Evolutionary conservation across 1,140 invertebrate species (phyloP), one percentile per base, ranked within the genome.

Genomic region (Hyles euphorbiae): DNA sequence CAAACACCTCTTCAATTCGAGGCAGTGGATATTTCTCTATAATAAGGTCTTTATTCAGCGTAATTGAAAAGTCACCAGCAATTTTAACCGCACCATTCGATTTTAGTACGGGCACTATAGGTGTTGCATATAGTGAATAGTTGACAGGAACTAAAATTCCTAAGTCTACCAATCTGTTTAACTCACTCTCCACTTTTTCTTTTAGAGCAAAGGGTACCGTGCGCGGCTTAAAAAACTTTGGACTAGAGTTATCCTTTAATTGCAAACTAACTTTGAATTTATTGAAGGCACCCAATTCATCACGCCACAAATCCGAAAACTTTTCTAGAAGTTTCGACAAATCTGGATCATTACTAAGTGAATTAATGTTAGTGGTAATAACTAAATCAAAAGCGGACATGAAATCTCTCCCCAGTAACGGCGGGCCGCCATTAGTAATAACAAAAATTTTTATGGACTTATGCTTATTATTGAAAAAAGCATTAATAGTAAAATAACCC

Each of bases 371-470:
- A 3, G 51, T 53, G 50, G 61, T 60, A 10, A 76, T 52, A 7
- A 36, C n/a, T 3, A 72, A 32, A 34, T 64, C 56, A 60, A 76
- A 76, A 11, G 33, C 10, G 32, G 43, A 47, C 58, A 77, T 72
- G 51, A 74, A 72, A 67, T 76, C 70, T 10, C 74, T 53, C 0
- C 72, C 74, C 33, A 74, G 45, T n/a, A 77, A 53, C 0, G 74
- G 65, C 2, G 70, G 66, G 0, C 65, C 63, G 8, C 60, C 60
- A 22, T 67, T 59, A 32, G 56, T 53, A 3, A 68, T 47, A 0
- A 63, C 61, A 55, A 47, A 63, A 32, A 63, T 50, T 45, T 60
- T 65, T 34, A 66, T 50, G 22, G 3, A 9, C 22, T 56, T 58
- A 43, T 34, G 58, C 34, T 47, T 50, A 40, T 48, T 46, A 22